Conservation (phyloP, 2,797 vertebrate genomes). For the Lithobates pipiens region DNA sequence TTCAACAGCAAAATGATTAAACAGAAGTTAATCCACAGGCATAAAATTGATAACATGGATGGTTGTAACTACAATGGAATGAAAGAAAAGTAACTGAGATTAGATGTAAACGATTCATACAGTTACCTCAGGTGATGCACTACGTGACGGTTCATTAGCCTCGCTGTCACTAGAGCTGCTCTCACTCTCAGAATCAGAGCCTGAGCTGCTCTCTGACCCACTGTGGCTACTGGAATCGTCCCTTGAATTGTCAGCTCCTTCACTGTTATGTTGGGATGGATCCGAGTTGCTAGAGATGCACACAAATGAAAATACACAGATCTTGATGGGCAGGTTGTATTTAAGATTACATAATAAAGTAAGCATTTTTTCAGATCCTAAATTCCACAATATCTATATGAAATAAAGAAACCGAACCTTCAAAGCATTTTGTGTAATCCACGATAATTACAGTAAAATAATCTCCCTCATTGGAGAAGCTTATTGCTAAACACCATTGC, state of each 20-base stretch:
- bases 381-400: too few relatives aligned
- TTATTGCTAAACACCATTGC: too few relatives aligned
- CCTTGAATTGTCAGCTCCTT: slow-evolving; percentile 89
- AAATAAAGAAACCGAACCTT: too few relatives aligned
- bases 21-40: too few relatives aligned
- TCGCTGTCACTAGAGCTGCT: slow-evolving; percentile 98
- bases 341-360: neutral
- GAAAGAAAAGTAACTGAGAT: neutral
- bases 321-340: neutral
- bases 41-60: too few relatives aligned
- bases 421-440: too few relatives aligned
- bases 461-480: too few relatives aligned
- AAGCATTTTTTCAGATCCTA: too few relatives aligned
- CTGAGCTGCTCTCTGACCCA: slow-evolving; percentile 97
- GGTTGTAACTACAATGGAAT: neutral
- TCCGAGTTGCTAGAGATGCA: slow-evolving; percentile 77
- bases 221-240: slow-evolving; percentile 98
- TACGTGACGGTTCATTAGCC: slow-evolving; percentile 91
- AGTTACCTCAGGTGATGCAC: slow-evolving; percentile 90
- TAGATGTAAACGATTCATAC: too few relatives aligned
- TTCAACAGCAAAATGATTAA: too few relatives aligned
- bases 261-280: slow-evolving; percentile 88
- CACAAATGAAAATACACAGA: slow-evolving; percentile 34
- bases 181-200: slow-evolving; percentile 96
- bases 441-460: too few relatives aligned